Evolutionary conservation across 2,888 invertebrate species (phyloP).

Genomic region (Trichacis sp.): DNA sequence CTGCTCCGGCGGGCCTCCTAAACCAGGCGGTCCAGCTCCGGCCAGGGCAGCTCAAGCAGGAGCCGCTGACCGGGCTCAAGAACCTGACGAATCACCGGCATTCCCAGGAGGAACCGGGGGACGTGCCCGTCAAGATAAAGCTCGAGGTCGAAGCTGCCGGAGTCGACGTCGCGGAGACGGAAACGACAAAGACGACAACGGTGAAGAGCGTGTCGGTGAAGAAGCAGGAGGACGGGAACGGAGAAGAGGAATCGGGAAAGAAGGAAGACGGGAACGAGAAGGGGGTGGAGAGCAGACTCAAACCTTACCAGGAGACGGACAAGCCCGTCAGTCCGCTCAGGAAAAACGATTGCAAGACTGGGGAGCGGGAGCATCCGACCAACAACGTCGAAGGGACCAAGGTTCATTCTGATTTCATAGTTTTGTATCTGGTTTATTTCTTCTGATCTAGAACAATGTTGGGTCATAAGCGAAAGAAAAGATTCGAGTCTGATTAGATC

Average conservation of each 20-base stretch:
- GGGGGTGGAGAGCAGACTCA: slow-evolving; percentile 57
- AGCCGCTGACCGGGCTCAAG: slow-evolving; percentile 60
- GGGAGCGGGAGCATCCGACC: slow-evolving; percentile 52
- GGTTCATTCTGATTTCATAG: too few species aligned
- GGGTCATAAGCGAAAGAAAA: too few species aligned
- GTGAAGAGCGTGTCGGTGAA: slow-evolving; percentile 43
- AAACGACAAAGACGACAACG: slow-evolving; percentile 42
- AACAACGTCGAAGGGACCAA: slow-evolving; percentile 64
- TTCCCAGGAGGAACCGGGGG: slow-evolving; percentile 46
- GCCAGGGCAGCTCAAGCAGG: slow-evolving; percentile 55
- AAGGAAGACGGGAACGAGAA: slow-evolving; percentile 66
- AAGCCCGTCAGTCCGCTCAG: slow-evolving; percentile 55
- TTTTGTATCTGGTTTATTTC: too few species aligned
- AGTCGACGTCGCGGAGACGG: slow-evolving; percentile 45
- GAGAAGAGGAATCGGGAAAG: slow-evolving; percentile 64
- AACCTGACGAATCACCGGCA: slow-evolving; percentile 55
- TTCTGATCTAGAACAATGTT: too few species aligned
- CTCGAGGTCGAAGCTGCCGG: slow-evolving; percentile 52
- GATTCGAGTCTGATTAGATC: too few species aligned
- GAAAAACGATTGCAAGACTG: slow-evolving; percentile 53
- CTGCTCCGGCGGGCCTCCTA: slow-evolving; percentile 34
- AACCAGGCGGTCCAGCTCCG: slow-evolving; percentile 45
- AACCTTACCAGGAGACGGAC: slow-evolving; percentile 49
- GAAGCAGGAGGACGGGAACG: slow-evolving; percentile 45
- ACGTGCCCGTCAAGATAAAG: slow-evolving; percentile 40